Base-by-base conservation (phyloP, 2,888 invertebrate species). In the Ormyrus nitidulus region DNA sequence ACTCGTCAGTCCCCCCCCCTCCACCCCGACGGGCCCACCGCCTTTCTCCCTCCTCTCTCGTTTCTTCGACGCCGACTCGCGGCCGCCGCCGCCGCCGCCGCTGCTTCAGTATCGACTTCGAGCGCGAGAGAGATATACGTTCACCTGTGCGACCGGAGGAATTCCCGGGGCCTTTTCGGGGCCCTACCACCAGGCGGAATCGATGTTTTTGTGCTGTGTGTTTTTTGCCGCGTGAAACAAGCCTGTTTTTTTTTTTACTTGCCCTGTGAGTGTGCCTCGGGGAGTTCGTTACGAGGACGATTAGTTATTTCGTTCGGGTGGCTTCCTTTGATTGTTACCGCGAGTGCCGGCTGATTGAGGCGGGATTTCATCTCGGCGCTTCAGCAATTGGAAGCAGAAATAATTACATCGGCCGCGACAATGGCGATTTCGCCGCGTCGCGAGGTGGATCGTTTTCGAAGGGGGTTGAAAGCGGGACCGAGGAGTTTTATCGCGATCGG, bases 61-160 rank as follows among this genome's bases (percentile, higher is more conserved):
- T 79, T 64, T 73, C 79, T 74, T 61, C 78, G 78, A 73, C 61
- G 68, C 34, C 69, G 75, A 64, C 74, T 58, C 59, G 61, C 19
- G 19, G 19, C 51, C 7, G 58, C 51, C 7, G 58, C 58, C 10
- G 71, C 71, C 34, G 59, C 73, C 46, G 70, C 51, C 34, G 34
- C 34, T 0, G 34, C 75, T 53, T 65, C 75, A 79, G 79, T 79
- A 54, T 66, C 61, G 66, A 71, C 70, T 68, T 68, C 58, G 54
- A 53, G 19, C 10, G 62, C 59, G 53, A 49, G 46, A 56, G 48
- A 58, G 10, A 61, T 49, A 5, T 34, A 54, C 73, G 46, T 48
- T 61, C 65, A 19, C 13, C 71, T 59, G 72, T 19, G 9, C 61
- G 61, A 61, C 59, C 19, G 5, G 34, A 34, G 34, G 34, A 34